Conservation (phyloP, 2,888 invertebrate genomes). For the Ochropleura leucogaster region DNA sequence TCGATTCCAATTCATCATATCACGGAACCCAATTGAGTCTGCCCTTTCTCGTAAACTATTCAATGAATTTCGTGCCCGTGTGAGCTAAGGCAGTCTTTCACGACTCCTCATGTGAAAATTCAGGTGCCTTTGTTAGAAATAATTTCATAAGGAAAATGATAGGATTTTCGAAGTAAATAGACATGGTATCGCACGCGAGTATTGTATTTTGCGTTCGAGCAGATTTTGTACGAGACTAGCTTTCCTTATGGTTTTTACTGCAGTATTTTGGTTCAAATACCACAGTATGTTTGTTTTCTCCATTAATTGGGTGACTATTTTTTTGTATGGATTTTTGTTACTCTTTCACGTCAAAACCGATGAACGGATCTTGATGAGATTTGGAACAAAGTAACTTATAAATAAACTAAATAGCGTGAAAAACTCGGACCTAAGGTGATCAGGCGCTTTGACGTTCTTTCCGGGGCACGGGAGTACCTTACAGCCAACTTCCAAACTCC, state of each 20-base stretch:
- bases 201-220: slow-evolving; percentile 36
- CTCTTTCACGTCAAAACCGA: too few relatives aligned
- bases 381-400: too few relatives aligned
- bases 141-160: slow-evolving; percentile 59
- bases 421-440: too few relatives aligned
- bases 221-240: slow-evolving; percentile 29
- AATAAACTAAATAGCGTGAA: too few relatives aligned
- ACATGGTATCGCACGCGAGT: slow-evolving; percentile 39
- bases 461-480: too few relatives aligned
- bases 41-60: slow-evolving; percentile 51
- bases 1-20: slow-evolving; percentile 39
- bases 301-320: too few relatives aligned
- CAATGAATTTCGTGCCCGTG: slow-evolving; percentile 39
- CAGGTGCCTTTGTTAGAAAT: slow-evolving; percentile 48
- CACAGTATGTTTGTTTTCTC: too few relatives aligned
- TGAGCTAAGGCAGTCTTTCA: slow-evolving; percentile 18
- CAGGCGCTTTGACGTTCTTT: too few relatives aligned
- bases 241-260: slow-evolving; percentile 9
- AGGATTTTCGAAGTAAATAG: slow-evolving; percentile 33
- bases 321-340: too few relatives aligned
- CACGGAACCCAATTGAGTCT: slow-evolving; percentile 47
- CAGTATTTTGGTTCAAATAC: slow-evolving; percentile 5
- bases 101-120: slow-evolving; percentile 47
- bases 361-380: too few relatives aligned
- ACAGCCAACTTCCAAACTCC: too few relatives aligned